phyloP scores from a whole-genome alignment of 2,888 invertebrate species.

The Tenthredo livida region DNA sequence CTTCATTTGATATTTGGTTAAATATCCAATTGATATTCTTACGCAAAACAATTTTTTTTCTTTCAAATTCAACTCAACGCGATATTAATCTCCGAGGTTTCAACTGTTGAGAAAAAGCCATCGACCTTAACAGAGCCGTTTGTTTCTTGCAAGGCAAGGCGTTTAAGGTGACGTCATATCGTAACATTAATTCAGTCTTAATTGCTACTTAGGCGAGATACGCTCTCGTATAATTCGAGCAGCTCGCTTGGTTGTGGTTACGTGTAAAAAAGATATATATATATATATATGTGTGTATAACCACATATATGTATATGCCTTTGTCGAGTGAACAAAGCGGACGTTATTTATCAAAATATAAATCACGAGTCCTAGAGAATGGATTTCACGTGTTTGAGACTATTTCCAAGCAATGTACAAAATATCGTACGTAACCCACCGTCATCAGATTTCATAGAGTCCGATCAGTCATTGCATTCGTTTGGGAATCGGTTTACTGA shows the following conservation, averaged over 20 bases:
- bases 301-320: background rate
- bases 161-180: conserved; percentile 43
- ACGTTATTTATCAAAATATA: background rate
- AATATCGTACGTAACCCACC: background rate
- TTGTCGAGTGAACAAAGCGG: background rate
- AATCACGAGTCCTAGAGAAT: background rate
- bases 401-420: background rate
- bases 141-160: conserved; percentile 33
- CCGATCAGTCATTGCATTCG: too few species aligned
- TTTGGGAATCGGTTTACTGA: background rate
- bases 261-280: background rate
- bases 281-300: too few species aligned
- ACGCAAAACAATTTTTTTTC: background rate
- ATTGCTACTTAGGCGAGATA: conserved; percentile 48
- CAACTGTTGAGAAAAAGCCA: conserved; percentile 10
- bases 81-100: background rate
- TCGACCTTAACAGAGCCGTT: conserved; percentile 29
- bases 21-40: background rate
- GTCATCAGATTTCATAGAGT: background rate
- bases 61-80: background rate
- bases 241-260: conserved; percentile 1
- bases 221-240: conserved; percentile 22
- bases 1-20: background rate
- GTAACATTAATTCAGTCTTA: conserved; percentile 39
- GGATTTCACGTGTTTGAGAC: background rate